Percentiles rank a stretch among this genome's conserved stretches.
Evolutionary conservation across 2,888 invertebrate species (phyloP).

Genomic region (Brenthis hecate): DNA sequence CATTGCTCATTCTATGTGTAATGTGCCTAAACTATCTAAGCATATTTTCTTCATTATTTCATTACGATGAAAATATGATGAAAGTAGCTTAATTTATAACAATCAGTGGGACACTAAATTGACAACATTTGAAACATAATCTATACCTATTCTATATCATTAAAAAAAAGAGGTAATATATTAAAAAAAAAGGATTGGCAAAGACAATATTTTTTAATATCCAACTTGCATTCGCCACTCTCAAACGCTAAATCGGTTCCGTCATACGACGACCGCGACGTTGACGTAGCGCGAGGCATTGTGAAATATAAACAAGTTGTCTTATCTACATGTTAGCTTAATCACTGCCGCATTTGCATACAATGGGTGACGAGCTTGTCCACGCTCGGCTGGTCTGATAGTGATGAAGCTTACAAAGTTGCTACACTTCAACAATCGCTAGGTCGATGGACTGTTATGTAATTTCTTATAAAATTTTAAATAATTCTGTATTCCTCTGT

Average conservation of each 20-base stretch:
- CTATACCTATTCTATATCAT: too few species aligned
- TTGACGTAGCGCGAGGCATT: constrained; percentile 11
- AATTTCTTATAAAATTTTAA: constrained; percentile 11
- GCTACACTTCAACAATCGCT: constrained; percentile 29
- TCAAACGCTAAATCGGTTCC: constrained; percentile 5
- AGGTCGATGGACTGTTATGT: constrained; percentile 35
- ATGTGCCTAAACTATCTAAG: too few species aligned
- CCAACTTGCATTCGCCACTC: background rate
- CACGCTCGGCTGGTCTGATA: constrained; percentile 44
- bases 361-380: constrained; percentile 53
- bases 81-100: too few species aligned
- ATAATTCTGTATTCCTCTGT: background rate
- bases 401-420: constrained; percentile 45
- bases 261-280: constrained; percentile 11
- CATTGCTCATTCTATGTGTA: too few species aligned
- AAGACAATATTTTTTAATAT: background rate
- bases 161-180: background rate
- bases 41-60: too few species aligned
- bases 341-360: constrained; percentile 59
- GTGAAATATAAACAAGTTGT: constrained; percentile 23
- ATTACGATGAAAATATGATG: too few species aligned
- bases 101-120: too few species aligned
- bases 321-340: constrained; percentile 40
- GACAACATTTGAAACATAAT: too few species aligned
- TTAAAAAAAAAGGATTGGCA: background rate